Percentiles rank a stretch among this genome's conserved stretches.
These are phyloP conservation scores for Corydoras sp. DNA, from an alignment of 2,113 vertebrate genomes.

Conservation along the genomic window DNA sequence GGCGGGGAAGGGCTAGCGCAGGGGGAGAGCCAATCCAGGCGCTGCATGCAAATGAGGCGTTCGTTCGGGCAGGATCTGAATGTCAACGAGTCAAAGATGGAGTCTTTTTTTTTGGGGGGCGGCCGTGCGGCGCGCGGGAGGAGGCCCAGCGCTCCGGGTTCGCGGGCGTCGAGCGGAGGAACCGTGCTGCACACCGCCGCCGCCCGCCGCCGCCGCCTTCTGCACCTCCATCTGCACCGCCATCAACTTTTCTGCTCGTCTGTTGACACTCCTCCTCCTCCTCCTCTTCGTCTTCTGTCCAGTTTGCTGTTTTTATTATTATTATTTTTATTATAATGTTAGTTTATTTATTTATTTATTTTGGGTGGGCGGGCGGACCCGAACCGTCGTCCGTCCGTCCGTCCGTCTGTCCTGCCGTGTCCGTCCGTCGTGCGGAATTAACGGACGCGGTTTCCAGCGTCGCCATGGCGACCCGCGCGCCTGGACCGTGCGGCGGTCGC, in stretches of 20 bases:
- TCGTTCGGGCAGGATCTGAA: slow-evolving; percentile 83
- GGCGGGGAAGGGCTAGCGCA: slow-evolving; percentile 80
- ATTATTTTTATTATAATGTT: too few species aligned
- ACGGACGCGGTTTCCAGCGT: background rate
- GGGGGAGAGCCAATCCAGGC: slow-evolving; percentile 71
- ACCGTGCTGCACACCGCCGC: too few species aligned
- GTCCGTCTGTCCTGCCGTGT: too few species aligned
- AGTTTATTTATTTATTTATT: too few species aligned
- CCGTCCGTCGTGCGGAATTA: too few species aligned
- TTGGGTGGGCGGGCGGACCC: background rate
- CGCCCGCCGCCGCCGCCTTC: slow-evolving; percentile 51
- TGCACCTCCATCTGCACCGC: slow-evolving; percentile 11
- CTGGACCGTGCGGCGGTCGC: too few species aligned
- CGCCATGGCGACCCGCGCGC: background rate
- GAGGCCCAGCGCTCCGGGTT: background rate
- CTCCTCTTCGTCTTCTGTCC: slow-evolving; percentile 25
- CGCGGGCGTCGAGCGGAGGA: too few species aligned
- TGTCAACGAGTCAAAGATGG: slow-evolving; percentile 98
- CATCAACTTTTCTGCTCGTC: slow-evolving; percentile 58
- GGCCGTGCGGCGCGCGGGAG: slow-evolving; percentile 74
- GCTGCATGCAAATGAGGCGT: slow-evolving; percentile 80
- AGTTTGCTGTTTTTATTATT: background rate
- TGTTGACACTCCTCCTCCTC: slow-evolving; percentile 4
- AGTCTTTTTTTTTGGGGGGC: slow-evolving; percentile 65
- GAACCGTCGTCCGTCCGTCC: too few species aligned